Conservation (phyloP, 2,888 invertebrate species). For the Nomada goodeniana region DNA sequence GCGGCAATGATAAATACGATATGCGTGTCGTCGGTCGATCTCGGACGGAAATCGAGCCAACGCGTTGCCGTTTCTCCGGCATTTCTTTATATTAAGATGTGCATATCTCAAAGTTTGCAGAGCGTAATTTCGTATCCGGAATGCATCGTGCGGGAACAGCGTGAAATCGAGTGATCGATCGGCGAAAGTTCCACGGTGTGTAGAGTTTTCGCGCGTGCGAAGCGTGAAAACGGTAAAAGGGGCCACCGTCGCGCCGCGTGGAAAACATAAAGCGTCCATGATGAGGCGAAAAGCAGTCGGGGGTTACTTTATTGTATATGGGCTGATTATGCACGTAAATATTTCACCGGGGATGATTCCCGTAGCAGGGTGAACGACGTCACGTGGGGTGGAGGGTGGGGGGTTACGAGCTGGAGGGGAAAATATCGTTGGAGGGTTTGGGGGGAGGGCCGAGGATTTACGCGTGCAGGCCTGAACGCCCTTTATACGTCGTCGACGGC, state of each 20-base stretch:
- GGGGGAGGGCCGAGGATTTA: slow-evolving; percentile 77
- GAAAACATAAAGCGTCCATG: slow-evolving; percentile 53
- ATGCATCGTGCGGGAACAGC: too few relatives aligned
- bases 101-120: not conserved
- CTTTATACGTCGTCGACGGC: slow-evolving; percentile 80
- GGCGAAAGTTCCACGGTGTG: too few relatives aligned
- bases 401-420: slow-evolving; percentile 59
- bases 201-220: not conserved
- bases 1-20: not conserved
- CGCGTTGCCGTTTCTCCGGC: not conserved
- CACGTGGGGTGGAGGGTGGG: slow-evolving; percentile 22
- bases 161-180: too few relatives aligned
- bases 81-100: too few relatives aligned
- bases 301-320: slow-evolving; percentile 73
- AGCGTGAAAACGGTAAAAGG: slow-evolving; percentile 5
- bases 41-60: not conserved
- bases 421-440: slow-evolving; percentile 57
- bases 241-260: slow-evolving; percentile 1
- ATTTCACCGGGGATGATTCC: slow-evolving; percentile 75
- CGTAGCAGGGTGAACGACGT: slow-evolving; percentile 58
- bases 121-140: too few relatives aligned
- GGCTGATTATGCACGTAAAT: slow-evolving; percentile 80
- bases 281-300: slow-evolving; percentile 46
- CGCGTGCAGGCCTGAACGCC: slow-evolving; percentile 77
- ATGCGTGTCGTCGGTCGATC: too few relatives aligned